Percentiles rank a stretch among this genome's conserved stretches.
phyloP scores from a whole-genome alignment of 2,113 vertebrate species.

The Pungitius pungitius region DNA sequence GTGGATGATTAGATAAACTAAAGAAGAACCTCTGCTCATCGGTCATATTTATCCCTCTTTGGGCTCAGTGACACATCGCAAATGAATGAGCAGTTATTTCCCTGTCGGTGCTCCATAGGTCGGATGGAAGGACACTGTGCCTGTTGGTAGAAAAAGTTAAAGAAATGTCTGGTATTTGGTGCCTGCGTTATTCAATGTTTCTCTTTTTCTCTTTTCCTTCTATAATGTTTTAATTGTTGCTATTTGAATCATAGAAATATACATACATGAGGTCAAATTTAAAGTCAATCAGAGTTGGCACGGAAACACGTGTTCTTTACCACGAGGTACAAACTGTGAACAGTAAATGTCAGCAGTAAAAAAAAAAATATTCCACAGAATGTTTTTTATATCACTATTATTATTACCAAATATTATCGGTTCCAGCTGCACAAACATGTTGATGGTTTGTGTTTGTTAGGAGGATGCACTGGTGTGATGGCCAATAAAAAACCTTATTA shows the following conservation, averaged over 20 bases:
- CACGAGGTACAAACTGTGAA: background rate
- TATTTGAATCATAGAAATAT: background rate
- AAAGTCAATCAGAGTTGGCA: background rate
- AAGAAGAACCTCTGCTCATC: constrained; percentile 40
- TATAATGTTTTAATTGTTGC: background rate
- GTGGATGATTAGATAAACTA: constrained; percentile 50
- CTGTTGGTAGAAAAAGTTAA: background rate
- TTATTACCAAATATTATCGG: background rate
- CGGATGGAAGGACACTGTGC: constrained; percentile 21
- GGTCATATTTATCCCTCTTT: constrained; percentile 47
- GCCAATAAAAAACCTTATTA: background rate
- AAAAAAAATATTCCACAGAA: background rate
- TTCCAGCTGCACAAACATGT: constrained; percentile 3
- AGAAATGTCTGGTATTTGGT: background rate
- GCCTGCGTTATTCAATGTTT: background rate
- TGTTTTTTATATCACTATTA: no score
- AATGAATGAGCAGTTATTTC: constrained; percentile 29
- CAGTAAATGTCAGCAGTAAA: background rate
- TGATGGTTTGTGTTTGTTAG: background rate
- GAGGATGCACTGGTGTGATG: background rate
- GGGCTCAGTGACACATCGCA: constrained; percentile 16
- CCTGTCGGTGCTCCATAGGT: constrained; percentile 12
- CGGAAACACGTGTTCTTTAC: background rate
- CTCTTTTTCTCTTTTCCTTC: background rate
- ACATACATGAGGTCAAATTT: background rate